A percentile compares a stretch with the other conserved stretches of the same genome.
Conservation (phyloP, 1,140 invertebrate genomes). For the Pachypsylla venusta region DNA sequence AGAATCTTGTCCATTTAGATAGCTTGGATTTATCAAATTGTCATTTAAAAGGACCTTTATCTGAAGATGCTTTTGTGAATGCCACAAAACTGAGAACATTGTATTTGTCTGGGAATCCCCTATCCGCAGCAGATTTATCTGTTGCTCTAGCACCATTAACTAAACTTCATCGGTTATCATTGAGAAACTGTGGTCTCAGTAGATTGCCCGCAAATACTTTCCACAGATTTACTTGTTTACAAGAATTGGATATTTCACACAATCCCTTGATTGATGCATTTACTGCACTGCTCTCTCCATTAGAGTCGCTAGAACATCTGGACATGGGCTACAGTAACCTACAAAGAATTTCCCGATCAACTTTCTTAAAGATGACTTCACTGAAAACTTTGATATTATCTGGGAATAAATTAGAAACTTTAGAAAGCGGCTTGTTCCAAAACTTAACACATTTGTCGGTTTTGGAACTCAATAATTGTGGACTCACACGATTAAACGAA, state of each 20-base stretch:
- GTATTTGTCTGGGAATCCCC: constrained; percentile 47
- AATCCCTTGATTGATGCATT: constrained; percentile 53
- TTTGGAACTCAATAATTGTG: constrained; percentile 50
- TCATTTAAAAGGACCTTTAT: constrained; percentile 44
- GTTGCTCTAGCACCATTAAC: constrained; percentile 46
- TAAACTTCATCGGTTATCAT: constrained; percentile 45
- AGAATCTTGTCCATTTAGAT: constrained; percentile 46
- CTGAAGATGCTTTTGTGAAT: constrained; percentile 50
- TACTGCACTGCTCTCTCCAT: constrained; percentile 44
- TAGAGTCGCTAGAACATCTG: constrained; percentile 47
- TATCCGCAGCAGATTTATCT: constrained; percentile 47
- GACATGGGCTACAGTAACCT: constrained; percentile 59
- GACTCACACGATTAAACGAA: constrained; percentile 42
- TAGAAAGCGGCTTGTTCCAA: constrained; percentile 51
- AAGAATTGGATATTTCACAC: constrained; percentile 49
- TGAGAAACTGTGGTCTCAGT: constrained; percentile 46
- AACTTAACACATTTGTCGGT: constrained; percentile 47
- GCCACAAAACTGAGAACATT: constrained; percentile 46
- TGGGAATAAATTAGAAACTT: constrained; percentile 44
- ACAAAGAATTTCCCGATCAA: constrained; percentile 44
- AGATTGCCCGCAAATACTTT: constrained; percentile 45
- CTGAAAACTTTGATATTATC: constrained; percentile 48
- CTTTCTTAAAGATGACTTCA: constrained; percentile 51
- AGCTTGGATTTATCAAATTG: constrained; percentile 52
- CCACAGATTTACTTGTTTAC: constrained; percentile 39